Conservation (phyloP, 2,113 vertebrate species). For the Hippocampus mohnikei region DNA sequence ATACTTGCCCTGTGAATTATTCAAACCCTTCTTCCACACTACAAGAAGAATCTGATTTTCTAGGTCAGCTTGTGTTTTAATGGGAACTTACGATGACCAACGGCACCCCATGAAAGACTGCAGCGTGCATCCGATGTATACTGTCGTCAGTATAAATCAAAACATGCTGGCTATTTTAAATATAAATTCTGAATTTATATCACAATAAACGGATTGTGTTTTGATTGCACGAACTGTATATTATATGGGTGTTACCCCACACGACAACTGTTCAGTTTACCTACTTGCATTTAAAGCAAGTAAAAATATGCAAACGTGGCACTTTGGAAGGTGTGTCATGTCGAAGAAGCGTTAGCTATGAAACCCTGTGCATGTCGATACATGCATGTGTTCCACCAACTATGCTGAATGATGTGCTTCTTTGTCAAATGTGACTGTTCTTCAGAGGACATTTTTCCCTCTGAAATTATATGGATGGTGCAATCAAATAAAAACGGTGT, state of each 20-base stretch:
- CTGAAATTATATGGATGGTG: background rate
- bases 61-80: slow-evolving; percentile 67
- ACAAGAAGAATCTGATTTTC: slow-evolving; percentile 61
- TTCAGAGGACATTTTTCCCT: background rate
- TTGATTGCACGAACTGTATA: background rate
- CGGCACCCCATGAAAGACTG: background rate
- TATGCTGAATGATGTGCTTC: background rate
- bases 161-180: slow-evolving; percentile 22
- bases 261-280: background rate
- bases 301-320: background rate
- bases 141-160: background rate
- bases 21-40: slow-evolving; percentile 59
- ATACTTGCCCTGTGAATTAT: slow-evolving; percentile 68
- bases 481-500: background rate
- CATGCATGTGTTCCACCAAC: background rate
- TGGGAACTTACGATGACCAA: slow-evolving; percentile 29
- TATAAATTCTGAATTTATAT: slow-evolving; percentile 26
- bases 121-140: background rate
- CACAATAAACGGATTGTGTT: slow-evolving; percentile 5
- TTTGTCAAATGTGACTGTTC: background rate
- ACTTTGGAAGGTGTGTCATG: background rate
- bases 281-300: background rate
- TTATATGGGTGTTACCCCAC: background rate
- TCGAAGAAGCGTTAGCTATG: background rate
- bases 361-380: background rate